Conservation (phyloP, 2,888 invertebrate genomes). For the Trachelus iudaicus region DNA sequence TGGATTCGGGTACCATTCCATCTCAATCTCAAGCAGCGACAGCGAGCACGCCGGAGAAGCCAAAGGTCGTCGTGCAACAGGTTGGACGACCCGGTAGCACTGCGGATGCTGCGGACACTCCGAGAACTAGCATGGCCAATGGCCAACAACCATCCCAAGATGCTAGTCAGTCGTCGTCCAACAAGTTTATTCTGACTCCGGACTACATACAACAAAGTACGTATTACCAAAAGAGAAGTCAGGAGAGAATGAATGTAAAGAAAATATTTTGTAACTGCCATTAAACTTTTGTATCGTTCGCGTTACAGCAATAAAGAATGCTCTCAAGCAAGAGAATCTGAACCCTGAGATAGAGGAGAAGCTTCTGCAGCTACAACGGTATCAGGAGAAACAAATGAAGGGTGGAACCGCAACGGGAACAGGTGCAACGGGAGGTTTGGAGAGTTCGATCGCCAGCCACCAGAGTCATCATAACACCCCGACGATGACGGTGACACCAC, state of each 20-base stretch:
- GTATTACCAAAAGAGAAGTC: slow-evolving; percentile 55
- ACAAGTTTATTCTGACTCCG: slow-evolving; percentile 87
- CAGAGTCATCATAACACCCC: slow-evolving; percentile 48
- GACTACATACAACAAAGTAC: slow-evolving; percentile 95
- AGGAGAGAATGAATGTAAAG: neutral
- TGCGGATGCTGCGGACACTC: slow-evolving; percentile 33
- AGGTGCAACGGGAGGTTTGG: slow-evolving; percentile 37
- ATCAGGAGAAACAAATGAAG: slow-evolving; percentile 84
- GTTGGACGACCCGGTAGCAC: slow-evolving; percentile 46
- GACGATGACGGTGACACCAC: slow-evolving; percentile 48
- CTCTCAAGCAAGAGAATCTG: slow-evolving; percentile 90
- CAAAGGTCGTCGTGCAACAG: slow-evolving; percentile 62
- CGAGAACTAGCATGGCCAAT: slow-evolving; percentile 53
- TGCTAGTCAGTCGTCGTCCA: slow-evolving; percentile 56
- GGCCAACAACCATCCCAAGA: slow-evolving; percentile 61
- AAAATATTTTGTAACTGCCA: neutral
- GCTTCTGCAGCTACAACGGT: slow-evolving; percentile 85
- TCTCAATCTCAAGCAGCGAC: slow-evolving; percentile 38
- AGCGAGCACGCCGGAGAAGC: slow-evolving; percentile 48
- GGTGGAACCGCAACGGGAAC: slow-evolving; percentile 47
- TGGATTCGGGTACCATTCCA: slow-evolving; percentile 40
- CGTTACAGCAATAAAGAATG: slow-evolving; percentile 86
- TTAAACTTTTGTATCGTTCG: slow-evolving; percentile 17
- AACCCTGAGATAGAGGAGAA: slow-evolving; percentile 95
- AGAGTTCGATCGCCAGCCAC: slow-evolving; percentile 54